Evolutionary conservation across 2,888 invertebrate genomes (phyloP), one percentile per base, ranked within the genome.

Genomic region (Panopea generosa): DNA sequence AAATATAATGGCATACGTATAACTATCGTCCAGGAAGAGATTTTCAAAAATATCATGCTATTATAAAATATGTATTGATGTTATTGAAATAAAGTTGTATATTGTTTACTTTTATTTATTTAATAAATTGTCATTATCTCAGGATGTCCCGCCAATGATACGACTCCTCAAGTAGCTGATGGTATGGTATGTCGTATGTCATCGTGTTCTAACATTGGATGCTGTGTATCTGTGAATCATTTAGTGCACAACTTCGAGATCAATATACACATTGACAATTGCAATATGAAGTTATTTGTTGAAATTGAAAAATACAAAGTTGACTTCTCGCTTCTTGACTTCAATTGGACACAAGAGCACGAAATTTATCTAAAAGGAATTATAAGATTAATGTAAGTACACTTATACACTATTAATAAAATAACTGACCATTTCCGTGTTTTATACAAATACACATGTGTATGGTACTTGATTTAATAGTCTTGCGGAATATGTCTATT

Each of bases 331-430:
- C 29, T 84, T 9, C 38, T 45, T 14, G 79, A 72, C 9, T 84
- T 72, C 47, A 33, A 63, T 1, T 84, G 71, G 69, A 75, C 67
- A 27, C 61, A 63, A 59, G 66, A 61, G 29, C 53, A 74, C 9
- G 26, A 61, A 20, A 43, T 79, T 14, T 72, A 62, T 52, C 52
- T 81, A 49, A 77, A 75, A 65, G 83, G 83, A 22, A 62, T 84
- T 1, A 38, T 84, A 2, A 65, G 61, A 55, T 16, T 79, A 20
- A 60, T 67, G 83, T 82, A 77, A 3, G 20, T 59, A 9, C 11
- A 11, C 11, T 33, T 33, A 45, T 45, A 45, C 16, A 16, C 20
- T 45, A 16, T 45, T 45, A n/a, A n/a, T n/a, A n/a, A n/a, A n/a
- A n/a, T n/a, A n/a, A n/a, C n/a, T n/a, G n/a, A n/a, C n/a, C n/a